A percentile compares a stretch with the other conserved stretches of the same genome.
Evolutionary conservation across 30 jellyfish, hydroid and myxozoan species (phyloP).

Genomic region (Turritopsis dohrnii): DNA sequence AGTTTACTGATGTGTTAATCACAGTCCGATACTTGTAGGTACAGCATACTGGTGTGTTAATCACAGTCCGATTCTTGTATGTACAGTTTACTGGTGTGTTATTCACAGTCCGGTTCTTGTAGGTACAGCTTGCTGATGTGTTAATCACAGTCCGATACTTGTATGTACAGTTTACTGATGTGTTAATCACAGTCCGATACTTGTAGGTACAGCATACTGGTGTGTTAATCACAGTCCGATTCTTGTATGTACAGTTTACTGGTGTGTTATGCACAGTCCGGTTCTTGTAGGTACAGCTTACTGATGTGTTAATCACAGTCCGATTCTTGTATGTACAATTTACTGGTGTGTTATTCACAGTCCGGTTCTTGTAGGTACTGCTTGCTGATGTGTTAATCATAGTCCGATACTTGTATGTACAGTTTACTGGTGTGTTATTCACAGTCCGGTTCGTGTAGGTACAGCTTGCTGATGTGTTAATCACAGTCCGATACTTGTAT

Average conservation of each 20-base stretch:
- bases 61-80: not conserved
- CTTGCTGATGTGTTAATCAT: not conserved
- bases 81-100: not conserved
- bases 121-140: not conserved
- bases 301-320: not conserved
- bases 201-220: not conserved
- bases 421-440: not conserved
- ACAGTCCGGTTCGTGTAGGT: not conserved
- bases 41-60: not conserved
- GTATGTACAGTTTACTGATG: not conserved
- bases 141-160: not conserved
- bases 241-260: not conserved
- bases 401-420: not conserved
- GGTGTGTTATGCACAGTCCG: not conserved
- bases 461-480: not conserved
- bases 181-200: not conserved
- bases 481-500: not conserved
- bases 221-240: not conserved
- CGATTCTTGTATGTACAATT: not conserved
- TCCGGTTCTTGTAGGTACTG: not conserved
- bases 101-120: not conserved
- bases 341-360: not conserved
- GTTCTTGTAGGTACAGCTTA: not conserved
- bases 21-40: not conserved
- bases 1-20: not conserved